Evolutionary conservation across 2,797 vertebrate genomes (phyloP), one percentile per base, ranked within the genome.

Genomic region (Catamblyrhynchus diadema): DNA sequence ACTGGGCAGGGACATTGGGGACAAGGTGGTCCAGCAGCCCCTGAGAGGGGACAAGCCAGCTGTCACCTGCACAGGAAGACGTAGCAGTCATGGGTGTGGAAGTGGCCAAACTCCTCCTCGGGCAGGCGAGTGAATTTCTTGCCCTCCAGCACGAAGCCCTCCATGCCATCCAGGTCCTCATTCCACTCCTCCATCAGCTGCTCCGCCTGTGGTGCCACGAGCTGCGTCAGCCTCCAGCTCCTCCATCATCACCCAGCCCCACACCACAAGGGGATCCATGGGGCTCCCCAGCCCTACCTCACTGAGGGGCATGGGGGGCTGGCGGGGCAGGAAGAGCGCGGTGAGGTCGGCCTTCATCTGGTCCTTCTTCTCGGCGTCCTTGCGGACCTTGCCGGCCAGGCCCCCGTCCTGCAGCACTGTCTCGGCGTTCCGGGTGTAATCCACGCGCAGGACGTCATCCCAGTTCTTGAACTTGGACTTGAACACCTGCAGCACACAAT

Each of bases 131-230:
- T 98, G 65, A 99, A 99, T 97, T 99, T 99, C 98, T 99, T 99
- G 50, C 99, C 98, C 94, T 99, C 99, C 82, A 99, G 96, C 90
- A 99, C 99, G 0, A 99, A 99, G 65, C 99, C 99, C 83, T 99
- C 99, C 99, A 99, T 99, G 50, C 99, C 99, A 0, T 99, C 99
- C 96, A 99, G 97, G 88, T 99, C 99, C 96, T 99, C 99, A 0
- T 99, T 99, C 99, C 99, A 99, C 93, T 99, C 99, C 89, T 99
- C 99, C 98, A 99, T 99, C 97, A 99, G 98, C 95, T 99, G 99
- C 92, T 99, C 99, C 0, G 99, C 99, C 99, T 99, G 90, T 0
- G 98, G 81, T 9, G 85, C 80, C 87, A 12, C 0, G 0, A 1
- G 30, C n/a, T 80, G n/a, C 0, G 0, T 96, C 81, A 96, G 64